Evolutionary conservation across 2,797 vertebrate genomes (phyloP).

Genomic region (Gymnopithys bicolor): DNA sequence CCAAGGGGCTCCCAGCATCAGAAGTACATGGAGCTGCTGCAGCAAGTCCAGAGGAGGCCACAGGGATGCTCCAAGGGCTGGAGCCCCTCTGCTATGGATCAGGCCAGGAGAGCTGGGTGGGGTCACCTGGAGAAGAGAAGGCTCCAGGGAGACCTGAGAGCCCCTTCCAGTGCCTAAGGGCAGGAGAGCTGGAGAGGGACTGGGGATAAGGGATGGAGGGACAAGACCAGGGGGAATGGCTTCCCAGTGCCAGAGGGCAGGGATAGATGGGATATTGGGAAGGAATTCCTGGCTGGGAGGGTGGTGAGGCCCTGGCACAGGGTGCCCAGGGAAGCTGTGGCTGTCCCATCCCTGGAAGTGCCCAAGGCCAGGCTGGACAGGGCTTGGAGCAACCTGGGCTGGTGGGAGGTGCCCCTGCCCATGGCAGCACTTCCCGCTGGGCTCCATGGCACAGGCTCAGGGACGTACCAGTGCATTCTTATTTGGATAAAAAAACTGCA

Average conservation of each 20-base stretch:
- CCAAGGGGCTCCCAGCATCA: too few relatives aligned
- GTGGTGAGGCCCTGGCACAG: too few relatives aligned
- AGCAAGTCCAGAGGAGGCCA: not conserved
- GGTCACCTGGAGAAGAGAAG: not conserved
- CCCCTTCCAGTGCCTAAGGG: accelerated
- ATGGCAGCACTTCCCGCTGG: not conserved
- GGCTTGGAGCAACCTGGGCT: not conserved
- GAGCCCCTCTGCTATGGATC: not conserved
- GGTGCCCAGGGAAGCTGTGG: too few relatives aligned
- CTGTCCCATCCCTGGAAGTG: not conserved
- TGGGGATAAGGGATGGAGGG: too few relatives aligned
- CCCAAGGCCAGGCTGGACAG: accelerated
- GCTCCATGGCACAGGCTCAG: not conserved
- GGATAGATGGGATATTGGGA: too few relatives aligned
- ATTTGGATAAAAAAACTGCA: not conserved
- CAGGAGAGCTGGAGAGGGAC: not conserved
- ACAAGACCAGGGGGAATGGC: too few relatives aligned
- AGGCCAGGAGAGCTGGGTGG: not conserved
- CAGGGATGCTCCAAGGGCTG: not conserved
- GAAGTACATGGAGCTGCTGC: not conserved
- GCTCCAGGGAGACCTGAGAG: not conserved
- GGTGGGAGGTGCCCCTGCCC: not conserved
- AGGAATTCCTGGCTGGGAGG: too few relatives aligned
- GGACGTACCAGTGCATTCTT: not conserved
- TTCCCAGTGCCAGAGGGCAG: too few relatives aligned